Conservation (phyloP, 92 coral and sea anemone species). For the Epizoanthus stellaris region DNA sequence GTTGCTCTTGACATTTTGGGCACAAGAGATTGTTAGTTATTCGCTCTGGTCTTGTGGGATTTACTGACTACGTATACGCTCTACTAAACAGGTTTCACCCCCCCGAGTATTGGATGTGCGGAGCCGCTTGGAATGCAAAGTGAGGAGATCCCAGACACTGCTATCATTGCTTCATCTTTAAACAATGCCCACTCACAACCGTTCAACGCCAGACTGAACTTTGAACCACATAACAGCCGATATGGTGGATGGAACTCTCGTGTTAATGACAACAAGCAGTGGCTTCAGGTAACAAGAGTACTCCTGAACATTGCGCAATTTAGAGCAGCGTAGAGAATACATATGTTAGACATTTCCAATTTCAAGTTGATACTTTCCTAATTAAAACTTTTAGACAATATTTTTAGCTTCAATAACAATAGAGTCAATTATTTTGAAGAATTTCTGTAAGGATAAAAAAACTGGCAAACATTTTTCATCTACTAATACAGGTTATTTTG, state of each 20-base stretch:
- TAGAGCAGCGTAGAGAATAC: background rate
- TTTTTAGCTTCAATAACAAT: background rate
- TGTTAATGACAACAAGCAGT: conserved; percentile 6
- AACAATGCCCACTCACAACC: background rate
- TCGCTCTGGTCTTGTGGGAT: background rate
- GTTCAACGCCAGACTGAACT: background rate
- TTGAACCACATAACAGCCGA: background rate
- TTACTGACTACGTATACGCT: too few species aligned
- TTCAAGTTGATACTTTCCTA: too few species aligned
- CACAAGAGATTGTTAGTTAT: background rate
- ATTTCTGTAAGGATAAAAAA: too few species aligned
- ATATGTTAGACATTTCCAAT: too few species aligned
- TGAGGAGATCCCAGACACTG: conserved; percentile 24
- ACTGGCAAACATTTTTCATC: background rate
- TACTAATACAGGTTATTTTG: background rate
- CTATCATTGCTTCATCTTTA: conserved; percentile 6
- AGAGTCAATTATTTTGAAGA: too few species aligned
- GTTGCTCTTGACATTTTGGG: background rate
- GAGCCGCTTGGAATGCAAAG: conserved; percentile 24
- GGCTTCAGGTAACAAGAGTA: conserved; percentile 15
- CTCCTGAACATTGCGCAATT: too few species aligned
- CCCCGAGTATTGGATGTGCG: conserved; percentile 24
- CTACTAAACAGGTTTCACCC: conserved; percentile 9
- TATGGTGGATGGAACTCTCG: conserved; percentile 10
- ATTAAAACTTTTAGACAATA: background rate